Base-by-base conservation (phyloP, 1,140 invertebrate genomes). In the Condylostylus longicornis region DNA sequence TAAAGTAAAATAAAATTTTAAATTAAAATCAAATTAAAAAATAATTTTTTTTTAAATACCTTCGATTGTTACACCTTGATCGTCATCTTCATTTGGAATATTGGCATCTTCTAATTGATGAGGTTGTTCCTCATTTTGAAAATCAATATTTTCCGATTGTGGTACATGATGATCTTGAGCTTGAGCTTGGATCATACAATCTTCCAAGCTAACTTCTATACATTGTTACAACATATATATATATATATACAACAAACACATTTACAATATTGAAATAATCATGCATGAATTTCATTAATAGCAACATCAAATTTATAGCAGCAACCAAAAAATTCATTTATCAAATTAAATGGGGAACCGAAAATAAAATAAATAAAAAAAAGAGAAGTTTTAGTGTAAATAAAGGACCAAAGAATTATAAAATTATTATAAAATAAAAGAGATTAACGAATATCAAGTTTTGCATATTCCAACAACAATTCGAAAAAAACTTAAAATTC, bases 171-270 rank as follows among this genome's bases (percentile, higher is more conserved):
- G 58, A 48, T 62, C 61, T 54, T 67, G 58, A 48, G 53, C 53
- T 42, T 54, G 64, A 46, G 69, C 67, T 63, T 71, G 68, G 54
- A 65, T 63, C 49, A 68, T 67, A 58, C 68, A 69, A 35, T 67
- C 63, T 48, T 71, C 70, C 61, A 71, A 64, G 55, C 66, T 66
- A 50, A 66, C 66, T 59, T 71, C 69, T 71, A 60, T 36, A 42
- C 20, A 34, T 30, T 8, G 29, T 6, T n/a, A n/a, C n/a, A n/a
- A n/a, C n/a, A n/a, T n/a, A n/a, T n/a, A n/a, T n/a, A n/a, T n/a
- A n/a, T n/a, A n/a, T n/a, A n/a, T n/a, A n/a, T n/a, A n/a, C n/a
- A n/a, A n/a, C n/a, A n/a, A n/a, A n/a, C n/a, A n/a, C n/a, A 30
- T 7, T 30, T 6, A 30, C 13, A 30, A 30, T 13, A 30, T 8